Evolutionary conservation across 2,888 invertebrate species (phyloP).

Genomic region (Drosophila hamatofila): DNA sequence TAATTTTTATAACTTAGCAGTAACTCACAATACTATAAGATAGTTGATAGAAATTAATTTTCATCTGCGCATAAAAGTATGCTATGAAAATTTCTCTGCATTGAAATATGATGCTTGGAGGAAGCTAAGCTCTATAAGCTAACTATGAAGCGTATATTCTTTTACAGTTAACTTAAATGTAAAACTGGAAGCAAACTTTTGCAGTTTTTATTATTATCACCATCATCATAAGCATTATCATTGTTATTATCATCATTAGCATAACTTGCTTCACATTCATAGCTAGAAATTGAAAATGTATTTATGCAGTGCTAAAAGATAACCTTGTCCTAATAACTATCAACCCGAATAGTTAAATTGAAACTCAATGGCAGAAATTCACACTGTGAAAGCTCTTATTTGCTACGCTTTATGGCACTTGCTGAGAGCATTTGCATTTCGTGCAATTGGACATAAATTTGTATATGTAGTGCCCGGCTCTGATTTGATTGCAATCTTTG

Average conservation of each 20-base stretch:
- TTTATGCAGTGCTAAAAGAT: not conserved
- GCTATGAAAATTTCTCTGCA: not conserved
- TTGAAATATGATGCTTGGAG: not conserved
- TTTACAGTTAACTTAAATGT: not conserved
- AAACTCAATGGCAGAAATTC: not conserved
- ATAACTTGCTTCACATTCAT: not conserved
- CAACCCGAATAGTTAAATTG: not conserved
- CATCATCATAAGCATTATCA: not conserved
- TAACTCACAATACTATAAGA: not conserved
- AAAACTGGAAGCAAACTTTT: not conserved
- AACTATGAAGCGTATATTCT: not conserved
- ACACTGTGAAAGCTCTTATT: not conserved
- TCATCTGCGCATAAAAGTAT: not conserved
- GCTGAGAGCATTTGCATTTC: slow-evolving; percentile 20
- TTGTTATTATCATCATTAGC: not conserved
- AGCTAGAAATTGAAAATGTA: slow-evolving; percentile 15
- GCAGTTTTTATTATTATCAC: not conserved
- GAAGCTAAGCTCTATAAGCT: not conserved
- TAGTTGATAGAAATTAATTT: not conserved
- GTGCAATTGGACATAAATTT: slow-evolving; percentile 3
- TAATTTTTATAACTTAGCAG: not conserved
- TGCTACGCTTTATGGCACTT: not conserved
- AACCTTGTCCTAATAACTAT: slow-evolving; percentile 3
- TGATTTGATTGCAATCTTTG: slow-evolving; percentile 41
- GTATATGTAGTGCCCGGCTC: slow-evolving; percentile 18